phyloP scores from a whole-genome alignment of 2,888 invertebrate genomes.

The Pyrrhia umbra region DNA sequence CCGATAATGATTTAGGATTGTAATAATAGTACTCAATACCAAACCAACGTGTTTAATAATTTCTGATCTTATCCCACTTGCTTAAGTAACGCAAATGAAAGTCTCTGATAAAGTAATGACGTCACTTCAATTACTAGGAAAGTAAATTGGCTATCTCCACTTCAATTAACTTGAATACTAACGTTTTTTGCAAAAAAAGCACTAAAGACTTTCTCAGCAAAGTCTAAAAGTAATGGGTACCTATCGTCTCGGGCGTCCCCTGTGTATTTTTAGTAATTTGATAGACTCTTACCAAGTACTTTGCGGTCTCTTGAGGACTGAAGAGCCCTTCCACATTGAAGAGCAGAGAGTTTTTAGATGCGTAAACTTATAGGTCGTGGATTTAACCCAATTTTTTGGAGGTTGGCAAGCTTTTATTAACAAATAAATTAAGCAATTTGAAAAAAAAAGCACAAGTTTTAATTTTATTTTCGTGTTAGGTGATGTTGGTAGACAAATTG shows the following conservation, averaged over 20 bases:
- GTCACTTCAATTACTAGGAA: background rate
- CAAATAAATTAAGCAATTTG: background rate
- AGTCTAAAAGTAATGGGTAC: constrained; percentile 10
- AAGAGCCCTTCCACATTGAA: constrained; percentile 31
- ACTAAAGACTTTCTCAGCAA: constrained; percentile 18
- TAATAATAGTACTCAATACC: too few relatives aligned
- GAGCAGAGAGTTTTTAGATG: constrained; percentile 40
- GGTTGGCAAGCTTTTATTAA: background rate
- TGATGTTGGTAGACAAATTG: too few relatives aligned
- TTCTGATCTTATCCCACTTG: too few relatives aligned
- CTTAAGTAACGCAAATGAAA: background rate
- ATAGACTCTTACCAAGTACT: constrained; percentile 55
- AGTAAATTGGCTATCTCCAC: background rate
- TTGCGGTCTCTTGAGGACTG: constrained; percentile 35
- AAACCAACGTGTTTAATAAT: too few relatives aligned
- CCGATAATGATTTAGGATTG: too few relatives aligned
- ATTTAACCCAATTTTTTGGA: constrained; percentile 23
- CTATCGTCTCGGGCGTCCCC: background rate
- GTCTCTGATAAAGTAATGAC: background rate
- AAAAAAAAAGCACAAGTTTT: too few relatives aligned
- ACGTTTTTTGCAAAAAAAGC: background rate
- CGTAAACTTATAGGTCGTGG: constrained; percentile 45
- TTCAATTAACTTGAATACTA: constrained; percentile 6
- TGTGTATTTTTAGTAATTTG: constrained; percentile 59
- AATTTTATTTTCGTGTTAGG: background rate